These are phyloP conservation scores for Pyxicephalus adspersus DNA, from an alignment of 2,113 vertebrate genomes.

Conservation along the genomic window DNA sequence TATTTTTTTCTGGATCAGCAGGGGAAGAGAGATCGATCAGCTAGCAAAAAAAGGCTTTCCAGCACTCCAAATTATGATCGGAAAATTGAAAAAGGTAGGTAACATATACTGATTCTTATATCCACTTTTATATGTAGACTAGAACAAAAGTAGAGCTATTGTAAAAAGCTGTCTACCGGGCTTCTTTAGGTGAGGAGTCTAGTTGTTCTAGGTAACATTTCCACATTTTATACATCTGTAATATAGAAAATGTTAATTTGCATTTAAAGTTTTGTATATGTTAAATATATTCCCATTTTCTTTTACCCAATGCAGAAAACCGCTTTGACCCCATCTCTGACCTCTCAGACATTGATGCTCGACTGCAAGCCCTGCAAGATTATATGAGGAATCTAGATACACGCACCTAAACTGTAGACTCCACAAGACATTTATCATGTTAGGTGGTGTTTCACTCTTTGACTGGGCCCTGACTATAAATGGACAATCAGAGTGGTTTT, in stretches of 20 bases:
- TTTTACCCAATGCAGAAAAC: slow-evolving; percentile 71
- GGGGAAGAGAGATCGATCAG: slow-evolving; percentile 18
- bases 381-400: slow-evolving; percentile 90
- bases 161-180: no score
- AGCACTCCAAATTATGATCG: slow-evolving; percentile 41
- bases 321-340: slow-evolving; percentile 74
- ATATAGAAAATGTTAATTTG: no score
- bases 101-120: not conserved
- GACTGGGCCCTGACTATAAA: no score
- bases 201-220: no score
- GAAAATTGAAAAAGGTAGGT: slow-evolving; percentile 34
- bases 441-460: no score
- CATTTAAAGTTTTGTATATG: not conserved
- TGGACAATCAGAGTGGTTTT: no score
- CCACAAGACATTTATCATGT: no score
- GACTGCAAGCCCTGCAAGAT: slow-evolving; percentile 89
- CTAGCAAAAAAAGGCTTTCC: slow-evolving; percentile 35
- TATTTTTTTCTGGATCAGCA: not conserved
- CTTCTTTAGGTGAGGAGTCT: no score
- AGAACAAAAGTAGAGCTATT: no score
- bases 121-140: not conserved
- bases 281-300: not conserved
- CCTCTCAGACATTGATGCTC: slow-evolving; percentile 87
- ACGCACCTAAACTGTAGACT: slow-evolving; percentile 65
- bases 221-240: no score